Percentiles rank a stretch among this genome's conserved stretches.
Evolutionary conservation across 2,797 vertebrate genomes (phyloP).

Genomic region (Cirrhinus molitorella): DNA sequence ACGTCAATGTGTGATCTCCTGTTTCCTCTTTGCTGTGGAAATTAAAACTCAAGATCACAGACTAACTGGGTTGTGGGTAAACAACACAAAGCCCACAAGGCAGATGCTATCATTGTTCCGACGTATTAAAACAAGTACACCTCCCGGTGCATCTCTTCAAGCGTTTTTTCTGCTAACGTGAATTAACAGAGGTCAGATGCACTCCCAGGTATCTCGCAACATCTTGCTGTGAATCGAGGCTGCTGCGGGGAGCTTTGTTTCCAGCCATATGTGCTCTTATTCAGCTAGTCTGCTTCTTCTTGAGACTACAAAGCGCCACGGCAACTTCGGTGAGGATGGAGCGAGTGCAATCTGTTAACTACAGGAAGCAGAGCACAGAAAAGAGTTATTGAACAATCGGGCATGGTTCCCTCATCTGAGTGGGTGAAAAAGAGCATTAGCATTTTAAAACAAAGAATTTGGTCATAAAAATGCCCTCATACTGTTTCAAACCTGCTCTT

Average conservation of each 20-base stretch:
- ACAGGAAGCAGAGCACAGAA: constrained; percentile 25
- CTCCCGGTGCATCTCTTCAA: neutral
- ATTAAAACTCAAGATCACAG: constrained; percentile 34
- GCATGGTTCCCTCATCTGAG: neutral
- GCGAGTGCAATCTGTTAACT: constrained; percentile 53
- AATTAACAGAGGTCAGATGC: constrained; percentile 56
- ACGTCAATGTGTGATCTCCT: constrained; percentile 53
- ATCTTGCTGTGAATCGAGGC: constrained; percentile 45
- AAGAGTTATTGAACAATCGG: constrained; percentile 35
- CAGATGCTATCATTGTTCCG: constrained; percentile 52
- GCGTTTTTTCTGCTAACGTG: constrained; percentile 43
- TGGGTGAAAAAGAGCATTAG: constrained; percentile 14
- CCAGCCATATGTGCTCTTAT: constrained; percentile 55
- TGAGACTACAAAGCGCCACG: constrained; percentile 29
- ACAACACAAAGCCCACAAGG: constrained; percentile 49
- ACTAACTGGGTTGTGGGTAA: constrained; percentile 38
- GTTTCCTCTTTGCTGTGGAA: constrained; percentile 50
- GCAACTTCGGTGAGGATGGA: neutral
- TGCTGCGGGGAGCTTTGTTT: constrained; percentile 50
- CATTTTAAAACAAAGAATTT: neutral
- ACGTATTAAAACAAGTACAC: constrained; percentile 55
- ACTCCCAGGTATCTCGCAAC: constrained; percentile 27
- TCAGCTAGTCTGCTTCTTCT: constrained; percentile 31
- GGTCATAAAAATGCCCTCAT: neutral
- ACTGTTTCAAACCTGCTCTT: neutral